Conservation (phyloP, 2,113 vertebrate genomes). For the Muscicapa adusta region DNA sequence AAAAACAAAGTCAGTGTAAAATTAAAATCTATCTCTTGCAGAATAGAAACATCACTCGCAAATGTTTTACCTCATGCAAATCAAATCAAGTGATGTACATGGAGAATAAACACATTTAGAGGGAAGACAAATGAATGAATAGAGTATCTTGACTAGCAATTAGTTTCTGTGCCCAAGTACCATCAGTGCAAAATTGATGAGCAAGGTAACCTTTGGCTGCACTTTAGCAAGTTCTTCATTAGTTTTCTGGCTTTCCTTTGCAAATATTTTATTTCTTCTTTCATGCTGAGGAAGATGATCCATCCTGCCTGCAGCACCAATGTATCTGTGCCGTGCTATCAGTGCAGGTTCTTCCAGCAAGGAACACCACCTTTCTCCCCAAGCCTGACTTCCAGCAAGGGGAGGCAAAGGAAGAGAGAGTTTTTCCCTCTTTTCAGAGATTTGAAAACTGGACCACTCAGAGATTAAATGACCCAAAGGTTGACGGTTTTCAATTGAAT, state of each 20-base stretch:
- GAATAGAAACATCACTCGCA: conserved; percentile 54
- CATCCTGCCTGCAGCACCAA: background rate
- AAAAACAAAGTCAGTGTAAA: background rate
- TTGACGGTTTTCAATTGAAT: background rate
- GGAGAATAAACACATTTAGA: conserved; percentile 66
- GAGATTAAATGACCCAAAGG: conserved; percentile 25
- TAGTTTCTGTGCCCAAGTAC: conserved; percentile 54
- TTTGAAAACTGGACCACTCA: background rate
- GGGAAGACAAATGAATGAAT: conserved; percentile 58
- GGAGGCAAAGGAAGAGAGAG: background rate
- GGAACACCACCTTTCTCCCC: background rate
- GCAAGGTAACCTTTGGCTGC: conserved; percentile 61
- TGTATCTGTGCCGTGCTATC: background rate
- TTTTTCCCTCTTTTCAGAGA: background rate
- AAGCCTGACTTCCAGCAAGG: background rate
- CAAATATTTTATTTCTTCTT: conserved; percentile 44
- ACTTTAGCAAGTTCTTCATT: conserved; percentile 62
- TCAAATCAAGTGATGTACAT: conserved; percentile 67
- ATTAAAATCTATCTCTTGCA: conserved; percentile 47
- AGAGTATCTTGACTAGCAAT: conserved; percentile 61
- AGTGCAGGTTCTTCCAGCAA: background rate
- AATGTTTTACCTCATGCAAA: conserved; percentile 67
- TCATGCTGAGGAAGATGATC: background rate
- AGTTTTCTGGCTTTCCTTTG: conserved; percentile 51
- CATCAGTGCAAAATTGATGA: conserved; percentile 58